Evolutionary conservation across 2,113 vertebrate genomes (phyloP), one percentile per base, ranked within the genome.

Genomic region (Lethenteron camtschaticum): DNA sequence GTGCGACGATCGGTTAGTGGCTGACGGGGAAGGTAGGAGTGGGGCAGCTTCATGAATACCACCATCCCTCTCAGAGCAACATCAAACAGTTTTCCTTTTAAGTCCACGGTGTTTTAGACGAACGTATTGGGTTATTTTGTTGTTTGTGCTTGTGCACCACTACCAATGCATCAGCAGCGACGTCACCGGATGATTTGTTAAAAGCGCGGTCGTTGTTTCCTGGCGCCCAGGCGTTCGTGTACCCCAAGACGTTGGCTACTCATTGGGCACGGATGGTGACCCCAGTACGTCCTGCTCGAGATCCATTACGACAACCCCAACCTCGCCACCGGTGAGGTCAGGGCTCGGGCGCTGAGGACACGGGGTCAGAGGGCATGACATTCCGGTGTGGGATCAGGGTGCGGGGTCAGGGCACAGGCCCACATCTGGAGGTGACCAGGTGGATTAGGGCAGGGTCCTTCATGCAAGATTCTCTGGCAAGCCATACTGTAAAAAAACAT

Each of bases 241-340:
- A 66, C 20, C 63, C 63, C 63, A 66, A 10, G 10, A 66, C 20
- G 63, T 66, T 66, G 63, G 63, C 9, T 66, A 9, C 63, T 66
- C 63, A 16, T 20, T 66, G 63, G 63, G 63, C n/a, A 66, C 10
- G 9, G 8, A n/a, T 16, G 63, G 20, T 66, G 63, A 66, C 63
- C 63, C n/a, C 9, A 8, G 9, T 9, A 16, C 10, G 63, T 66
- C 10, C 63, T 66, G n/a, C 10, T 66, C n/a, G 63, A 66, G 20
- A 66, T 66, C 20, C 63, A 66, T 66, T 66, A 66, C 20, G 63
- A 66, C 63, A 66, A 66, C 63, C 63, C 63, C n/a, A 20, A 11
- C n/a, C n/a, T n/a, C n/a, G 20, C n/a, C n/a, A 66, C 63, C n/a
- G 63, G 63, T 66, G n/a, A 66, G 63, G n/a, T 16, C n/a, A 66